These are phyloP conservation scores for Lepus timidus DNA, from an alignment of 2,113 vertebrate species.

Conservation along the genomic window DNA sequence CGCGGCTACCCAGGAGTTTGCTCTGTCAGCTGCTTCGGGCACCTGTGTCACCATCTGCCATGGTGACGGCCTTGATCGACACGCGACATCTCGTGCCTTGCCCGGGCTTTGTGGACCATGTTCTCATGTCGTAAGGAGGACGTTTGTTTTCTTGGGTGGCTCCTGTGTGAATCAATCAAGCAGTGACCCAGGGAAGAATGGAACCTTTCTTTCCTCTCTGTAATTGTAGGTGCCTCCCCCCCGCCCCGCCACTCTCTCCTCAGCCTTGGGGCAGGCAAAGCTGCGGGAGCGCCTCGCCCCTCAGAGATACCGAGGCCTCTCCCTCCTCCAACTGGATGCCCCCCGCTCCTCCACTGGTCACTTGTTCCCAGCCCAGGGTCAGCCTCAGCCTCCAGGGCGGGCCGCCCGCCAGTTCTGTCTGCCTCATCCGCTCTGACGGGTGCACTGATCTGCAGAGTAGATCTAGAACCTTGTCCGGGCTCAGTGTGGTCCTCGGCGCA, in stretches of 20 bases:
- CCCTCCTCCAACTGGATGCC: neutral
- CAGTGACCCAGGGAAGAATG: neutral
- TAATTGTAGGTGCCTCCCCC: neutral
- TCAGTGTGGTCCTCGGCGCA: rapidly evolving
- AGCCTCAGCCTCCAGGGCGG: neutral
- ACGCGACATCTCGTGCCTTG: neutral
- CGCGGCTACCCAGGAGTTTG: neutral
- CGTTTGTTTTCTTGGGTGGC: conserved; percentile 61
- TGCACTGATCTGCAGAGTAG: too few relatives aligned
- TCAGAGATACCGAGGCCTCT: neutral
- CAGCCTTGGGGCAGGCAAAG: neutral
- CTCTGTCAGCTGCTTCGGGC: conserved; percentile 59
- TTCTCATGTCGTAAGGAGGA: neutral
- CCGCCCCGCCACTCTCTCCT: neutral
- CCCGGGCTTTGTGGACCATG: conserved; percentile 29
- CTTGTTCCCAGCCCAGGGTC: too few relatives aligned
- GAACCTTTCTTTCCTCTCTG: neutral
- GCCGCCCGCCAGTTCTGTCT: too few relatives aligned
- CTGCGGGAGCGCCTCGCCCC: neutral
- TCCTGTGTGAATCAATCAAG: conserved; percentile 72
- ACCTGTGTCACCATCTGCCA: conserved; percentile 66
- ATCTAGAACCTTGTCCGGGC: neutral
- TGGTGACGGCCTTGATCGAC: conserved; percentile 48
- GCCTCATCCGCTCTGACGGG: neutral
- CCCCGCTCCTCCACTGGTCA: too few relatives aligned